Conservation (phyloP, 2,888 invertebrate genomes). For the Melinaea marsaeus region DNA sequence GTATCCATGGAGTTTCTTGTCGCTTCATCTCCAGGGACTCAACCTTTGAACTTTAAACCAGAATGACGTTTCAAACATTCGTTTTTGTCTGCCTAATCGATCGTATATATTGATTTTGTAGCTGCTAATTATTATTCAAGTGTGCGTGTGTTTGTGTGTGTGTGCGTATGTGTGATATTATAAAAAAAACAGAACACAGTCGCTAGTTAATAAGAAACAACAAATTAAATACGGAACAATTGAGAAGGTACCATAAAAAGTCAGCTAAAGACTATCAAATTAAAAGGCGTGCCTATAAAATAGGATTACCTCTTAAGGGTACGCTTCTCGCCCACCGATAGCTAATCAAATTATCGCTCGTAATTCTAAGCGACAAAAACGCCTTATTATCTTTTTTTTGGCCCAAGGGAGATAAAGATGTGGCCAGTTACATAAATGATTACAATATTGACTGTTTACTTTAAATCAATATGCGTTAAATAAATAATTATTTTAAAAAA, state of each 20-base stretch:
- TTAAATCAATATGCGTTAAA: not conserved
- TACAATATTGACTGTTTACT: not conserved
- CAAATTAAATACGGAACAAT: constrained; percentile 38
- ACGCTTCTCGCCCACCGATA: constrained; percentile 63
- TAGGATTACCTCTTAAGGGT: constrained; percentile 65
- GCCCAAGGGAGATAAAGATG: constrained; percentile 51
- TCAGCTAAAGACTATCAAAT: constrained; percentile 47
- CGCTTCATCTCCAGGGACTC: no score
- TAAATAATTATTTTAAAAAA: not conserved
- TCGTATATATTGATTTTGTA: no score
- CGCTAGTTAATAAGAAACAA: constrained; percentile 23
- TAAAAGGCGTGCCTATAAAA: constrained; percentile 57
- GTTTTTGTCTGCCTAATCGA: no score
- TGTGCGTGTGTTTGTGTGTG: no score
- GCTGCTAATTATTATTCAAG: no score
- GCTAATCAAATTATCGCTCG: constrained; percentile 71
- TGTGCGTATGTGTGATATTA: not conserved
- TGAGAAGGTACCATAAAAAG: constrained; percentile 30
- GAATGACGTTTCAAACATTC: no score
- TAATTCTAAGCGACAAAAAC: constrained; percentile 70
- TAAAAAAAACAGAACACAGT: constrained; percentile 11
- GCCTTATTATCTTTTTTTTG: constrained; percentile 64
- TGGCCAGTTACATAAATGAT: constrained; percentile 46
- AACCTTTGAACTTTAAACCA: no score
- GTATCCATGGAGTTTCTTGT: no score